These are phyloP conservation scores for Falco novaeseelandiae DNA, from an alignment of 2,797 vertebrate genomes.

Conservation along the genomic window DNA sequence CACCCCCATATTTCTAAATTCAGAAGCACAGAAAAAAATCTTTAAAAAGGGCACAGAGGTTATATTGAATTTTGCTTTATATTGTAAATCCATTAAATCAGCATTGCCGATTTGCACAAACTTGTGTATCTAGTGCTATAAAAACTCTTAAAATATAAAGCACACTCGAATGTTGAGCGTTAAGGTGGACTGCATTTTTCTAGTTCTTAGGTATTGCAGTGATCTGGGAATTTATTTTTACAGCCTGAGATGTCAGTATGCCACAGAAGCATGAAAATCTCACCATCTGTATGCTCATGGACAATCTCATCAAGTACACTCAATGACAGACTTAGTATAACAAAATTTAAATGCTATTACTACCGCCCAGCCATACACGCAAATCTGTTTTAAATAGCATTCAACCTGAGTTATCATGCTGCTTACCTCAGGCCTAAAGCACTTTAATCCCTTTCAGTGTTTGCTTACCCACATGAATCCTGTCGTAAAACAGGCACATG, in stretches of 20 bases:
- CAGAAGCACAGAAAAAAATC: not conserved
- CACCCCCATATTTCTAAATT: not conserved
- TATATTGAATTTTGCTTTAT: not conserved
- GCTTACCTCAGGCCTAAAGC: slow-evolving; percentile 45
- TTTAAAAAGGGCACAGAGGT: not conserved
- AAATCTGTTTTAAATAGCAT: slow-evolving; percentile 15
- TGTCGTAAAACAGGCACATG: not conserved
- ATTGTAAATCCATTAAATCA: not conserved
- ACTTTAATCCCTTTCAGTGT: not conserved
- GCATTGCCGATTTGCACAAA: not conserved
- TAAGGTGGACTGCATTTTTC: slow-evolving; percentile 35
- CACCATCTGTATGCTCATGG: slow-evolving; percentile 74
- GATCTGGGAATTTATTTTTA: slow-evolving; percentile 64
- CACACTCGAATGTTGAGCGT: not conserved
- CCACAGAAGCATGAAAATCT: slow-evolving; percentile 64
- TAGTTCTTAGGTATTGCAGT: slow-evolving; percentile 47
- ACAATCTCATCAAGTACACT: slow-evolving; percentile 61
- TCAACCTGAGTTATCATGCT: not conserved
- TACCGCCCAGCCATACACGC: not conserved
- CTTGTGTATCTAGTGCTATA: not conserved
- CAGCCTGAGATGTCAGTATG: slow-evolving; percentile 60
- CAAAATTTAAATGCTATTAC: slow-evolving; percentile 38
- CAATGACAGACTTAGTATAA: slow-evolving; percentile 58
- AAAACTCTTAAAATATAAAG: not conserved
- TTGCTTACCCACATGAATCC: not conserved